phyloP scores from a whole-genome alignment of 2,797 vertebrate genomes.

The Aselliscus stoliczkanus region DNA sequence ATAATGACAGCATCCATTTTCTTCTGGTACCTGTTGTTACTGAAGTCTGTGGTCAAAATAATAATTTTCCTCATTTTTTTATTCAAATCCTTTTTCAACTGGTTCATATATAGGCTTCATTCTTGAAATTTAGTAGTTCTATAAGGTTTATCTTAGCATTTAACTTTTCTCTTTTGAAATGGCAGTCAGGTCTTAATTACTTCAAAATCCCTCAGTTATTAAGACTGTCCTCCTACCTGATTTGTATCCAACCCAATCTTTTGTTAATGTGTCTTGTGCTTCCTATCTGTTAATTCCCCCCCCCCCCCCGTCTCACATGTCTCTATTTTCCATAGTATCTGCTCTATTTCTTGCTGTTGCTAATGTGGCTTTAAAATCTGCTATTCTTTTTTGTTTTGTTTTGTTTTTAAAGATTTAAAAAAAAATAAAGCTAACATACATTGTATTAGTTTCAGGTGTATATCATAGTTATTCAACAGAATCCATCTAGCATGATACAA shows the following conservation, averaged over 20 bases:
- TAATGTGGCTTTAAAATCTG: not conserved
- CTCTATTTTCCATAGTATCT: not conserved
- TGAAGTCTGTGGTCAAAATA: not conserved
- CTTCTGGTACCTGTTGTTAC: not conserved
- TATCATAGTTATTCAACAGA: too few relatives aligned
- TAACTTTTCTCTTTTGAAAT: slow-evolving; percentile 1
- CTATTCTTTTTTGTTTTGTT: not conserved
- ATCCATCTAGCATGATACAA: too few relatives aligned
- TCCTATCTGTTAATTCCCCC: not conserved
- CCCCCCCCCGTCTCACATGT: too few relatives aligned
- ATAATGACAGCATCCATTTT: not conserved
- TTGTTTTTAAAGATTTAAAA: too few relatives aligned
- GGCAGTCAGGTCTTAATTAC: not conserved
- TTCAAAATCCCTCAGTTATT: not conserved
- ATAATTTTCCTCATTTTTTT: not conserved
- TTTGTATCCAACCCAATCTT: not conserved
- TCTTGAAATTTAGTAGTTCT: not conserved
- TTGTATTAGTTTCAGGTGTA: too few relatives aligned
- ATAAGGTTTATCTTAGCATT: not conserved
- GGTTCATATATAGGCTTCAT: not conserved
- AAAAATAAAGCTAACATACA: too few relatives aligned
- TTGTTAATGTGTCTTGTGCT: not conserved
- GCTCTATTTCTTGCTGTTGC: not conserved
- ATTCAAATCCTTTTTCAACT: not conserved
- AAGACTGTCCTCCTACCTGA: not conserved